Percentiles rank a stretch among this genome's conserved stretches.
phyloP scores from a whole-genome alignment of 2,888 invertebrate species.

The Dermolepida albohirtum region DNA sequence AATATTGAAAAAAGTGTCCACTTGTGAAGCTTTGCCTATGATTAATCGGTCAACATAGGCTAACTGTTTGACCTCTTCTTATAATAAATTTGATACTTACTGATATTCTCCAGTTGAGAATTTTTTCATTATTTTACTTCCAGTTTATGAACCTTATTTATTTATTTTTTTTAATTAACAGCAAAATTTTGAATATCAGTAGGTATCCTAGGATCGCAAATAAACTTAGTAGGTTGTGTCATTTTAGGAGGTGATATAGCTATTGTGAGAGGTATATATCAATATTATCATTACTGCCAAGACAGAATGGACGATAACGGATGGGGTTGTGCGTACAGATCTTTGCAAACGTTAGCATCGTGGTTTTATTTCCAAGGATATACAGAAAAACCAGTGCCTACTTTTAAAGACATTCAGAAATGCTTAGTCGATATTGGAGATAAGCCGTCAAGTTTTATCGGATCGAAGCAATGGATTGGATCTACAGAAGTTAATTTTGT shows the following conservation, averaged over 20 bases:
- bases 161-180: no score
- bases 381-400: slow-evolving; percentile 79
- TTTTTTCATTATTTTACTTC: no score
- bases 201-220: no score
- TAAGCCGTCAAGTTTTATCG: slow-evolving; percentile 87
- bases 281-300: slow-evolving; percentile 98
- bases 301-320: slow-evolving; percentile 93
- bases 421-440: slow-evolving; percentile 95
- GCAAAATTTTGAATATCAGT: no score
- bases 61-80: no score
- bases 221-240: background rate
- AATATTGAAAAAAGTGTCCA: no score
- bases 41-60: no score
- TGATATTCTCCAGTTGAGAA: no score
- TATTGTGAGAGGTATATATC: slow-evolving; percentile 85
- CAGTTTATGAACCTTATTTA: no score
- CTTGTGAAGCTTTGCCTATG: no score
- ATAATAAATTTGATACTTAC: no score
- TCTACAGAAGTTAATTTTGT: slow-evolving; percentile 97
- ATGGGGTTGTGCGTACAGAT: slow-evolving; percentile 99
- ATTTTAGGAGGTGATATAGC: slow-evolving; percentile 67
- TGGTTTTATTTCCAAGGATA: slow-evolving; percentile 94
- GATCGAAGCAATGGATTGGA: slow-evolving; percentile 97
- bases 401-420: slow-evolving; percentile 87
- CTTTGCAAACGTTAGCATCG: slow-evolving; percentile 94